Conservation (phyloP, 1,140 invertebrate species). For the Leucophenga varia region DNA sequence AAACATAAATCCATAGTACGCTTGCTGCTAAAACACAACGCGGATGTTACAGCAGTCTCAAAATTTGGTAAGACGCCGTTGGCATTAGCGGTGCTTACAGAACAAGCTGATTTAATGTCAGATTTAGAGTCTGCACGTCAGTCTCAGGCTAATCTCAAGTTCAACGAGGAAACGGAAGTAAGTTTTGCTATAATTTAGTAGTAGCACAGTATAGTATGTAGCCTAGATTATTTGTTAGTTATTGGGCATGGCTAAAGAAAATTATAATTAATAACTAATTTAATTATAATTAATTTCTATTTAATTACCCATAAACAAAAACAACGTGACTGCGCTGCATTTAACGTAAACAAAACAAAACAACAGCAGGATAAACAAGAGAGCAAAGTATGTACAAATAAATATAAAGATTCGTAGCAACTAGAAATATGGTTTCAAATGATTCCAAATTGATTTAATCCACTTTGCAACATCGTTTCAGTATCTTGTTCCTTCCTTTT, state of each 20-base stretch:
- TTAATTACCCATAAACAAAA: not conserved
- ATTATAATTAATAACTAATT: not conserved
- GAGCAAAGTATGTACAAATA: slow-evolving; percentile 34
- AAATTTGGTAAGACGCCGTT: slow-evolving; percentile 85
- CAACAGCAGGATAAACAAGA: not conserved
- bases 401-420: no score
- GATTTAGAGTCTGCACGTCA: slow-evolving; percentile 45
- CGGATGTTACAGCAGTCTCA: slow-evolving; percentile 67
- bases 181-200: slow-evolving; percentile 10
- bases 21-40: slow-evolving; percentile 71
- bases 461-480: no score
- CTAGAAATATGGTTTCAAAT: no score
- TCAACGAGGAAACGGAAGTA: slow-evolving; percentile 46
- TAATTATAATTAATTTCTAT: not conserved
- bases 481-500: no score
- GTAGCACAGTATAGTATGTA: not conserved
- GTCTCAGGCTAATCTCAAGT: slow-evolving; percentile 36
- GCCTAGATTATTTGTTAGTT: not conserved
- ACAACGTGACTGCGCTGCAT: no score
- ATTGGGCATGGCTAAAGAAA: not conserved
- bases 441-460: no score
- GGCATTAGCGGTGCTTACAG: slow-evolving; percentile 65
- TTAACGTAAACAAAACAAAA: not conserved
- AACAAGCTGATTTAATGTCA: slow-evolving; percentile 45
- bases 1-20: slow-evolving; percentile 72